Evolutionary conservation across 2,797 vertebrate species (phyloP), one percentile per base, ranked within the genome.

Genomic region (Decapterus maruadsi): DNA sequence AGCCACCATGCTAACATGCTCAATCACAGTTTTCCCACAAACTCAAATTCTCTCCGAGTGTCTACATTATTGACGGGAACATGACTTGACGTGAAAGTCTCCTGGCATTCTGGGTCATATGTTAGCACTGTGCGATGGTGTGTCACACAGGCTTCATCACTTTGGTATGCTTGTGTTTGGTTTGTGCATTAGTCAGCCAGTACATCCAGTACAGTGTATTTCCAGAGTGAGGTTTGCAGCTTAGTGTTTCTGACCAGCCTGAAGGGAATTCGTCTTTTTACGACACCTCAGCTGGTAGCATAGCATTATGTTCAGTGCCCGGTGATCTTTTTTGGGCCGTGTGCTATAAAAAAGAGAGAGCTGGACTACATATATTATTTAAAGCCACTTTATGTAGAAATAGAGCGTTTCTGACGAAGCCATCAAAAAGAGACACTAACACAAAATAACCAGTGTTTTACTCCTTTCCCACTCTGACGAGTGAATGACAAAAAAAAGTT

Each of bases 81-180:
- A 57, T 55, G 74, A 68, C 62, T 78, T 72, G 36, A n/a, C 68
- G 36, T 65, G 77, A 68, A 81, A 72, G 75, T 68, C 64, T 73
- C 10, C 38, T 42, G 58, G 51, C 64, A 42, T 65, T 74, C 9
- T 3, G 10, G 56, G 68, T 75, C 75, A 53, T 63, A 48, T 38
- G 61, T 62, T 58, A 16, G 45, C 63, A 8, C 58, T 20, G 59
- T 54, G 72, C 50, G 46, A 31, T 58, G 68, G 58, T 68, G 71
- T 76, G 68, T 89, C 77, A 85, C 73, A 13, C 60, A 6, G 22
- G 65, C 50, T 68, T 85, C 84, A 88, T 74, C 61, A 6, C 19
- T 84, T 70, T 77, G 84, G 88, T 80, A 87, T 88, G 72, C 72
- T 42, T 53, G 38, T 81, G 82, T 82, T 83, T 82, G 81, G 72